Base-by-base conservation (phyloP, 2,888 invertebrate species). In the Volucella zonaria region DNA sequence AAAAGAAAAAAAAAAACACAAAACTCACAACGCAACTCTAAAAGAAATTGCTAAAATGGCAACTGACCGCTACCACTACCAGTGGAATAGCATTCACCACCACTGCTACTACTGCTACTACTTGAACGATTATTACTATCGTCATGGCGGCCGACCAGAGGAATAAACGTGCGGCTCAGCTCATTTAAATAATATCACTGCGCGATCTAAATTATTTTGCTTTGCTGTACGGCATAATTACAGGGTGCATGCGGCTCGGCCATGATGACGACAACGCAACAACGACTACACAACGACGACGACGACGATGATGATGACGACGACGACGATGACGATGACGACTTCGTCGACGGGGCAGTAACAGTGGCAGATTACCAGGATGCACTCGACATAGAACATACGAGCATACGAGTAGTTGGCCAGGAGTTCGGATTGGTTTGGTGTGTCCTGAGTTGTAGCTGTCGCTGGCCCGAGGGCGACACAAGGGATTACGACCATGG, bases 121-220 rank as follows among this genome's bases (percentile, higher is more conserved):
- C 31, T 31, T 31, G 6, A 31, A 31, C 31, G 31, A 31, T 31
- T 31, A 43, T 3, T 66, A 11, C 40, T 58, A 31, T 38, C 62
- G 70, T 52, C 81, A 75, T 75, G 75, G 83, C 56, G 61, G 71
- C 58, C 62, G 31, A 42, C 45, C 58, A 59, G 70, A 66, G 51
- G 83, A 81, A 81, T 77, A 73, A 85, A 85, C 80, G 83, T 75
- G 71, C 80, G 80, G 73, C 76, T 49, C 76, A 76, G 61, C 80
- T 85, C 76, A 85, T 85, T 85, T 85, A 85, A 85, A 85, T 85
- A 85, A 85, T 85, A 85, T 85, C 85, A 85, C 81, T 85, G 80
- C 85, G 80, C 85, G 80, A 85, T 85, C 85, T 85, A 85, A 85
- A 85, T 85, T 85, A 85, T 85, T 85, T 85, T 85, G 68, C 80